These are phyloP conservation scores for Pinna nobilis DNA, from an alignment of 1,140 invertebrate species.

Conservation along the genomic window DNA sequence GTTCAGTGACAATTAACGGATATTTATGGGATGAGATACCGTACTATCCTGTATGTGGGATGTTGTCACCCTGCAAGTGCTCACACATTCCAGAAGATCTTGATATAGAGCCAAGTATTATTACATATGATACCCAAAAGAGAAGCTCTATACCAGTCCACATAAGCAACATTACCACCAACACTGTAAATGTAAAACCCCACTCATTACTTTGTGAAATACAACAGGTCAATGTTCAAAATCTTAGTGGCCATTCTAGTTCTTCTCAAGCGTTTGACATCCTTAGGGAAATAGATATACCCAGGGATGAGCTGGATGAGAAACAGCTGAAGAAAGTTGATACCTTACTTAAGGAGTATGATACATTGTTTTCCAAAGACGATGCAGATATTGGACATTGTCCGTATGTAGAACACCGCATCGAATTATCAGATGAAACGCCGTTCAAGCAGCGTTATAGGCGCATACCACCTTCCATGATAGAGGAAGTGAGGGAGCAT, in stretches of 20 bases:
- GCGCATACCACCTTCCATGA: constrained; percentile 21
- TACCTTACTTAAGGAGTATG: background rate
- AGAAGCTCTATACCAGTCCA: background rate
- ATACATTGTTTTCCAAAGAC: background rate
- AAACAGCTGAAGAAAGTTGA: background rate
- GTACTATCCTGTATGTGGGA: constrained; percentile 35
- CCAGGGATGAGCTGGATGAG: background rate
- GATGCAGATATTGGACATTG: constrained; percentile 19
- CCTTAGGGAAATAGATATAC: background rate
- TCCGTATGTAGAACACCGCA: constrained; percentile 17
- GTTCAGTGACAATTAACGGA: constrained; percentile 10
- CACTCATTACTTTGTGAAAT: constrained; percentile 23
- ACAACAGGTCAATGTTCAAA: constrained; percentile 20
- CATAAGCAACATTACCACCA: constrained; percentile 22
- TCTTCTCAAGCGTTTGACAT: background rate
- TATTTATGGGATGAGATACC: constrained; percentile 17
- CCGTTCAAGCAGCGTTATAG: constrained; percentile 23
- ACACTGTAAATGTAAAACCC: constrained; percentile 5
- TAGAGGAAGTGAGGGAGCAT: constrained; percentile 21
- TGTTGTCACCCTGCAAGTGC: constrained; percentile 12
- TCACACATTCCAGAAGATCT: constrained; percentile 17
- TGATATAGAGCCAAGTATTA: constrained; percentile 19
- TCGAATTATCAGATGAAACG: constrained; percentile 20
- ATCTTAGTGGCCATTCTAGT: background rate
- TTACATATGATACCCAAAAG: background rate